Conservation (phyloP, 2,888 invertebrate genomes). For the Monoplex corrugatus region DNA sequence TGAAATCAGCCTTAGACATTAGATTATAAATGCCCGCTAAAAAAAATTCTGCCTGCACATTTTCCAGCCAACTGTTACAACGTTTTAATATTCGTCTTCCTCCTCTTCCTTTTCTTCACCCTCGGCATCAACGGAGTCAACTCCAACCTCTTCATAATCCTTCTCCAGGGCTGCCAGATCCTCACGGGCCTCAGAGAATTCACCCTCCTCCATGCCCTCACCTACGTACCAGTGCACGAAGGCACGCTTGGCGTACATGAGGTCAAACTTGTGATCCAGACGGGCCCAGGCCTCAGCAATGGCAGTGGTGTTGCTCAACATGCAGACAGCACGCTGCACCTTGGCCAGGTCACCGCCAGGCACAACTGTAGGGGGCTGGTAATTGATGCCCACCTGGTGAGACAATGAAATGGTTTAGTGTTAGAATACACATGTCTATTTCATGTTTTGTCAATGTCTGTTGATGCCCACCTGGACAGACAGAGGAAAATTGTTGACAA, state of each 20-base stretch:
- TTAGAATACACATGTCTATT: no score
- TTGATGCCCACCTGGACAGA: no score
- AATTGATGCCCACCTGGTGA: slow-evolving; percentile 85
- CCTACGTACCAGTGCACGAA: slow-evolving; percentile 91
- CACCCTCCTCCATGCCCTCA: slow-evolving; percentile 76
- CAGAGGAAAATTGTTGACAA: no score
- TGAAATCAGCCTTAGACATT: no score
- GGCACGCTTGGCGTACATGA: slow-evolving; percentile 91
- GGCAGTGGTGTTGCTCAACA: slow-evolving; percentile 93
- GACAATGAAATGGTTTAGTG: no score
- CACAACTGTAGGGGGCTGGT: slow-evolving; percentile 86
- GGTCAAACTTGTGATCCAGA: slow-evolving; percentile 89
- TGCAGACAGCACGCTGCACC: slow-evolving; percentile 87
- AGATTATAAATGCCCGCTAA: no score
- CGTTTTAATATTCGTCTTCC: no score
- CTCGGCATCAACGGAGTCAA: slow-evolving; percentile 79
- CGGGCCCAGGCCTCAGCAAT: slow-evolving; percentile 91
- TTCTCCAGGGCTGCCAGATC: slow-evolving; percentile 69
- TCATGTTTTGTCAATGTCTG: no score
- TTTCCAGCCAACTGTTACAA: no score
- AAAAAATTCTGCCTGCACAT: no score
- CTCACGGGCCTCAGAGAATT: slow-evolving; percentile 75
- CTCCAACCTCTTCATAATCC: slow-evolving; percentile 76
- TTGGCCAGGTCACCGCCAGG: slow-evolving; percentile 80
- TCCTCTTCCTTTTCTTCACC: no score